Percentiles rank a stretch among this genome's conserved stretches.
phyloP scores from a whole-genome alignment of 2,888 invertebrate genomes.

The Diarsia dahlii region DNA sequence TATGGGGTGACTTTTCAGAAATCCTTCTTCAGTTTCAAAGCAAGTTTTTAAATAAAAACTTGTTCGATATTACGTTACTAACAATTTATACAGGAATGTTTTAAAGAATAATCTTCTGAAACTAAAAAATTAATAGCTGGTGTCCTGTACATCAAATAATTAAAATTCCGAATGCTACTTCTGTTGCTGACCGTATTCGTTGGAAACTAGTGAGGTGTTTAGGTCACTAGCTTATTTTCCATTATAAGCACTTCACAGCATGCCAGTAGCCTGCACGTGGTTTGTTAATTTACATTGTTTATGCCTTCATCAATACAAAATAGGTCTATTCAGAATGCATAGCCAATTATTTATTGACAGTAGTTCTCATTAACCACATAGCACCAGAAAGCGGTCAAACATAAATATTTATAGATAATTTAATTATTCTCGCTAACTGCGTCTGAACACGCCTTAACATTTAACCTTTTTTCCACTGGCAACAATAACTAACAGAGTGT shows the following conservation, averaged over 20 bases:
- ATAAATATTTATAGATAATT: constrained; percentile 63
- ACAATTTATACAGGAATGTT: too few relatives aligned
- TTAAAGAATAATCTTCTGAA: too few relatives aligned
- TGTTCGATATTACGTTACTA: too few relatives aligned
- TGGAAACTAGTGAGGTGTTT: too few relatives aligned
- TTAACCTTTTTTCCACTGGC: constrained; percentile 64
- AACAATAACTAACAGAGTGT: constrained; percentile 72
- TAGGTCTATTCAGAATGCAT: constrained; percentile 25
- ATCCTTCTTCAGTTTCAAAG: background rate
- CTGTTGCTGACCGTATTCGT: too few relatives aligned
- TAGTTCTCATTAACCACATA: constrained; percentile 40
- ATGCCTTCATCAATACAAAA: constrained; percentile 40
- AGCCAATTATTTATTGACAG: constrained; percentile 40
- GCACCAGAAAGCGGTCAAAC: constrained; percentile 32
- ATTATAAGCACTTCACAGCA: too few relatives aligned
- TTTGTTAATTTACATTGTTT: background rate
- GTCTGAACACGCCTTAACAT: constrained; percentile 65
- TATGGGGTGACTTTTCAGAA: background rate
- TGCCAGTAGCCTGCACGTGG: background rate
- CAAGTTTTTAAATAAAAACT: too few relatives aligned
- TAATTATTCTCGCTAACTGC: constrained; percentile 61
- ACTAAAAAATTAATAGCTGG: too few relatives aligned
- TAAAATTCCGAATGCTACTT: too few relatives aligned
- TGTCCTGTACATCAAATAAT: too few relatives aligned
- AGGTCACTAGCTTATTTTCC: too few relatives aligned